Evolutionary conservation across 2,888 invertebrate species (phyloP).

Genomic region (Rhagium mordax): DNA sequence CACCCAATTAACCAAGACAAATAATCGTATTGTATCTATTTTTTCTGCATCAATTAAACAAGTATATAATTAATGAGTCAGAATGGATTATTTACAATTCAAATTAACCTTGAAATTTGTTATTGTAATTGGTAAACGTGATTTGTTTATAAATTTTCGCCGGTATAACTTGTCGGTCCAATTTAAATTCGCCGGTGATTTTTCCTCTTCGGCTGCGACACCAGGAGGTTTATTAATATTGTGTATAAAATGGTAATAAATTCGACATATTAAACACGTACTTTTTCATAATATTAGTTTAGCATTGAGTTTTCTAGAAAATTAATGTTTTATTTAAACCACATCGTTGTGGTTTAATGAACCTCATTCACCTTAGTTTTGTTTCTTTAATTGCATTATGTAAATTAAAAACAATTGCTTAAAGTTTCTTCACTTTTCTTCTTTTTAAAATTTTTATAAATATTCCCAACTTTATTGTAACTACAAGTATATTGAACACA

Average conservation of each 20-base stretch:
- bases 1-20: not conserved
- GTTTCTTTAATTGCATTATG: not conserved
- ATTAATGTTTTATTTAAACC: not conserved
- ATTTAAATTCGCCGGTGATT: not conserved
- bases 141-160: not conserved
- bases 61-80: not conserved
- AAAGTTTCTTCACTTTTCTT: too few species aligned
- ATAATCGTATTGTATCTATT: not conserved
- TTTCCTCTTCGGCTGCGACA: not conserved
- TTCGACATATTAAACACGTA: too few species aligned
- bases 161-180: not conserved
- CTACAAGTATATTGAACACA: too few species aligned
- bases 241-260: too few species aligned
- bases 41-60: not conserved
- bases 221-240: too few species aligned
- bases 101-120: not conserved
- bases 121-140: not conserved
- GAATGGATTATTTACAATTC: not conserved
- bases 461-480: too few species aligned
- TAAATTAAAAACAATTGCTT: too few species aligned
- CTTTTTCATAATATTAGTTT: not conserved
- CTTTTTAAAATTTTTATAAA: too few species aligned
- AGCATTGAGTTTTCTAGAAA: not conserved
- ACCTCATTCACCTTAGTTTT: not conserved
- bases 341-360: conserved; percentile 4